Conservation (phyloP, 1,140 invertebrate species). For the Camponotus floridanus region DNA sequence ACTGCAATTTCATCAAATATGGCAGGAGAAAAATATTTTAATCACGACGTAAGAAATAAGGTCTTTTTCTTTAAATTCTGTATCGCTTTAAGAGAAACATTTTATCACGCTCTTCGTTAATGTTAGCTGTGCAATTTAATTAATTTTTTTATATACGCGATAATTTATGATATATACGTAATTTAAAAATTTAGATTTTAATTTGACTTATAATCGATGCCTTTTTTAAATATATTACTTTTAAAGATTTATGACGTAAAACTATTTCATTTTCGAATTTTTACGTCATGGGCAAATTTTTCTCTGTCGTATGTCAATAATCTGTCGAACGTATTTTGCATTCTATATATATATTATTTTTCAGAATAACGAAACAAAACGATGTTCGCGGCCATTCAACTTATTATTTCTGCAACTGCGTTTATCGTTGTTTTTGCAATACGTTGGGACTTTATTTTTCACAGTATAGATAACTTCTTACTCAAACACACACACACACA, state of each 20-base stretch:
- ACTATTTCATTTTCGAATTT: not conserved
- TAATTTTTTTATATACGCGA: not conserved
- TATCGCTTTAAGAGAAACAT: too few species aligned
- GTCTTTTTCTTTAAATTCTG: not conserved
- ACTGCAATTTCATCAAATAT: not conserved
- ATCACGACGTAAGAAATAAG: conserved; percentile 11
- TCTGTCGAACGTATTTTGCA: too few species aligned
- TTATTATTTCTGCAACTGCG: conserved; percentile 71
- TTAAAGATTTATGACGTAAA: not conserved
- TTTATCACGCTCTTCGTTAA: not conserved
- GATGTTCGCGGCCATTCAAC: conserved; percentile 73
- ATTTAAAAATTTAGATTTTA: not conserved
- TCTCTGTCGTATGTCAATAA: not conserved
- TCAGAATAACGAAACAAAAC: conserved; percentile 31
- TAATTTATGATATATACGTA: too few species aligned
- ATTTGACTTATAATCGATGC: not conserved
- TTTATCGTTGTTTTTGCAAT: conserved; percentile 75
- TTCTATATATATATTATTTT: conserved; percentile 23
- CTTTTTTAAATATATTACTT: not conserved
- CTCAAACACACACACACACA: not conserved
- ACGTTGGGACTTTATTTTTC: conserved; percentile 51
- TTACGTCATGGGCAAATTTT: not conserved
- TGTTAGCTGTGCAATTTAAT: not conserved
- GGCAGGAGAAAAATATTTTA: not conserved
- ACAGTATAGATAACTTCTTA: conserved; percentile 54